phyloP scores from a whole-genome alignment of 2,888 invertebrate species.

The Macropis europaea region DNA sequence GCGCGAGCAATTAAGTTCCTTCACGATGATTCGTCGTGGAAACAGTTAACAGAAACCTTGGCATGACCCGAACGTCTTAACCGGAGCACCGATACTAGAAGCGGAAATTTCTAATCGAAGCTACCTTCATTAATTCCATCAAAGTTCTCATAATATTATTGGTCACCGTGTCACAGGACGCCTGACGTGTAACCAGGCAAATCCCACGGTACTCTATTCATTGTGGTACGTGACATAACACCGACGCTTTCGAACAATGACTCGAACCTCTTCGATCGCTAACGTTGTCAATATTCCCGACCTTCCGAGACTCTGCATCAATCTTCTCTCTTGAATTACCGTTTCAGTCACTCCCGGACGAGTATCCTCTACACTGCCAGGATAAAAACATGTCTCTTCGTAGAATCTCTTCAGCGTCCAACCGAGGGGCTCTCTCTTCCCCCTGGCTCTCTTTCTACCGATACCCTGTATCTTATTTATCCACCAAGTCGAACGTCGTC shows the following conservation, averaged over 20 bases:
- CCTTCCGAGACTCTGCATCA: background rate
- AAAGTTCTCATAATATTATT: slow-evolving; percentile 30
- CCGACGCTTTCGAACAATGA: slow-evolving; percentile 8
- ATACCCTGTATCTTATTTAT: too few species aligned
- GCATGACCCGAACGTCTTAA: background rate
- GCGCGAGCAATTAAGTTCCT: background rate
- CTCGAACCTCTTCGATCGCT: background rate
- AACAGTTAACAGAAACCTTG: too few species aligned
- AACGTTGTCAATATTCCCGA: slow-evolving; percentile 25
- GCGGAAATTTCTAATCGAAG: background rate
- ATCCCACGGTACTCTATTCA: slow-evolving; percentile 16
- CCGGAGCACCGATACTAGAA: background rate
- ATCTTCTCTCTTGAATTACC: background rate
- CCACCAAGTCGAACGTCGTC: too few species aligned
- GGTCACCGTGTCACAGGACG: slow-evolving; percentile 35
- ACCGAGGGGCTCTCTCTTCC: too few species aligned
- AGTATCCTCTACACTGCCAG: background rate
- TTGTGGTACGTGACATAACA: slow-evolving; percentile 11
- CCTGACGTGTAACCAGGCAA: background rate
- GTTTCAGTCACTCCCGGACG: background rate
- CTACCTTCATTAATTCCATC: background rate
- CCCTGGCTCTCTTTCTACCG: too few species aligned
- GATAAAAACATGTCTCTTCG: background rate
- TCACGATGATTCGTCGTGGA: background rate
- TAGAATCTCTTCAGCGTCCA: too few species aligned